phyloP scores from a whole-genome alignment of 2,888 invertebrate genomes.

The Hypomecis atomaria region DNA sequence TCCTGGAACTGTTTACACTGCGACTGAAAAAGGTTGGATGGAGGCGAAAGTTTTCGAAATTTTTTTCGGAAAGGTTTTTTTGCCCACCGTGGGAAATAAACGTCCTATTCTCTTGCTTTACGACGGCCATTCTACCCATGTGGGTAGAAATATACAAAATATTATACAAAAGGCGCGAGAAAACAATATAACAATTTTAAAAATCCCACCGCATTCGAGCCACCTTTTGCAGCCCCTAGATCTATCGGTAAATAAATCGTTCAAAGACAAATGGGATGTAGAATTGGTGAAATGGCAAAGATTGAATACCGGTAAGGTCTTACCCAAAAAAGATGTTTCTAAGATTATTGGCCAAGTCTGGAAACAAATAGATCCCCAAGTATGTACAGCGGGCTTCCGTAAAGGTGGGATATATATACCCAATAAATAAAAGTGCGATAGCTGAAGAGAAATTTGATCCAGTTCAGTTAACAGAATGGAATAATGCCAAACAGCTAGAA shows the following conservation, averaged over 20 bases:
- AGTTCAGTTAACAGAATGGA: background rate
- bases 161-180: background rate
- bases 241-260: background rate
- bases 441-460: conserved; percentile 12
- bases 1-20: conserved; percentile 26
- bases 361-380: too few relatives aligned
- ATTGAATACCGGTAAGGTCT: conserved; percentile 32
- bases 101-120: background rate
- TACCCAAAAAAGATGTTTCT: background rate
- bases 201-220: conserved; percentile 1
- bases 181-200: too few relatives aligned
- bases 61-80: conserved; percentile 34
- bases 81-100: background rate
- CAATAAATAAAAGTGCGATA: too few relatives aligned
- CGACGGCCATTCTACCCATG: background rate
- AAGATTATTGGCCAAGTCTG: conserved; percentile 33
- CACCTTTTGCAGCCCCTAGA: background rate
- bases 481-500: background rate
- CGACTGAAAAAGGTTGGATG: conserved; percentile 40
- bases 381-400: too few relatives aligned
- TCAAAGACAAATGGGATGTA: background rate
- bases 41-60: conserved; percentile 42
- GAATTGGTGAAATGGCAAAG: conserved; percentile 43
- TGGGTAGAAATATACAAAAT: background rate
- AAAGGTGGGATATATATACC: too few relatives aligned